A percentile compares a stretch with the other conserved stretches of the same genome.
Evolutionary conservation across 2,797 vertebrate genomes (phyloP).

Genomic region (Falco columbarius): DNA sequence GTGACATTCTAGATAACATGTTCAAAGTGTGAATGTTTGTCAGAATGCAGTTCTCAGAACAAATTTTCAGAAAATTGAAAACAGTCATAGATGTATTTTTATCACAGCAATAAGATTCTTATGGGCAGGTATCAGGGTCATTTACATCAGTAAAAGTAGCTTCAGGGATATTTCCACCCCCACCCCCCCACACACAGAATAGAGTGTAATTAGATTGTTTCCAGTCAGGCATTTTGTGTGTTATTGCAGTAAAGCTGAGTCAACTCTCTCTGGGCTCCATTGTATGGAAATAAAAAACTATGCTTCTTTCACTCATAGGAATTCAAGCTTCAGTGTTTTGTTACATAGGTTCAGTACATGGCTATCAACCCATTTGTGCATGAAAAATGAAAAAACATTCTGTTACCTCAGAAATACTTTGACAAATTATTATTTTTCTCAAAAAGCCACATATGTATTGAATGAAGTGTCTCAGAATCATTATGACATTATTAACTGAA

Average conservation of each 20-base stretch:
- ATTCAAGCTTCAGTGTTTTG: background rate
- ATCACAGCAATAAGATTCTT: background rate
- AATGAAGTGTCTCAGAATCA: background rate
- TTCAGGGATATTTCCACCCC: background rate
- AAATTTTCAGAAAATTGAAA: background rate
- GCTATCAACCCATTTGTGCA: background rate
- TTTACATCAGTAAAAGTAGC: background rate
- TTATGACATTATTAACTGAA: background rate
- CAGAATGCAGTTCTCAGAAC: background rate
- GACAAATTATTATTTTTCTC: background rate
- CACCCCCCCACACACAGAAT: background rate
- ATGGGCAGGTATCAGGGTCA: background rate
- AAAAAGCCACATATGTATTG: background rate
- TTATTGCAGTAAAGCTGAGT: background rate
- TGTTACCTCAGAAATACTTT: background rate
- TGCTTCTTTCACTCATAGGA: background rate
- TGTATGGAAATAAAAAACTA: background rate
- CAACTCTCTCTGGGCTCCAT: background rate
- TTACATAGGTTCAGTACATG: background rate
- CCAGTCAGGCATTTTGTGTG: background rate
- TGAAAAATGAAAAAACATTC: background rate
- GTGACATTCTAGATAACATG: background rate
- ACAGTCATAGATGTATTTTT: background rate
- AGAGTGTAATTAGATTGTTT: background rate
- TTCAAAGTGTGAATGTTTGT: background rate